Conservation (phyloP, 2,888 invertebrate species). For the Palloptera scutellata region DNA sequence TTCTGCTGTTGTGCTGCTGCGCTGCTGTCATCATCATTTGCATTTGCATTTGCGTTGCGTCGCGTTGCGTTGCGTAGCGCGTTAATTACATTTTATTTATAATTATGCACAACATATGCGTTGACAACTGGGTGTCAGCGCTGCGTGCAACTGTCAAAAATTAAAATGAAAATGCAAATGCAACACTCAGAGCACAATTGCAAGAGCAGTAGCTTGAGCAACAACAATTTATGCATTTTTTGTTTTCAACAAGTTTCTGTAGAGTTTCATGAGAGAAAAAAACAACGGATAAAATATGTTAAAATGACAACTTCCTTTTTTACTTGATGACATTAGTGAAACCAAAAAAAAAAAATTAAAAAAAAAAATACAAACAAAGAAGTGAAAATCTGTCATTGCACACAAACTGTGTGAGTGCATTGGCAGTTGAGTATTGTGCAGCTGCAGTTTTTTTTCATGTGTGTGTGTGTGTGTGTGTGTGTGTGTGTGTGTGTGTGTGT, state of each 20-base stretch:
- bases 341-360: neutral
- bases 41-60: slow-evolving; percentile 19
- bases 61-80: slow-evolving; percentile 20
- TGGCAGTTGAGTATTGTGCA: no score
- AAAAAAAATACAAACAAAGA: neutral
- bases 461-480: neutral
- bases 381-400: neutral
- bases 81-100: slow-evolving; percentile 41
- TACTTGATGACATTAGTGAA: neutral
- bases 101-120: slow-evolving; percentile 38
- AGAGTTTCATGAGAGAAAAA: slow-evolving; percentile 2
- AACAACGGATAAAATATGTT: slow-evolving; percentile 7
- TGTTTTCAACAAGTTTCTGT: neutral
- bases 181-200: slow-evolving; percentile 2
- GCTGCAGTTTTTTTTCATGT: slow-evolving; percentile 1
- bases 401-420: no score
- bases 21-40: no score
- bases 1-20: no score
- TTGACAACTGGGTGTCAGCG: slow-evolving; percentile 39
- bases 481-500: neutral
- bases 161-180: slow-evolving; percentile 4
- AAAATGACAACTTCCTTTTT: slow-evolving; percentile 34
- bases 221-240: slow-evolving; percentile 17
- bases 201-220: slow-evolving; percentile 15
- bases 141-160: neutral